Percentiles rank a stretch among this genome's conserved stretches.
These are phyloP conservation scores for Chloroceryle amazona DNA, from an alignment of 2,797 vertebrate genomes.

Conservation along the genomic window DNA sequence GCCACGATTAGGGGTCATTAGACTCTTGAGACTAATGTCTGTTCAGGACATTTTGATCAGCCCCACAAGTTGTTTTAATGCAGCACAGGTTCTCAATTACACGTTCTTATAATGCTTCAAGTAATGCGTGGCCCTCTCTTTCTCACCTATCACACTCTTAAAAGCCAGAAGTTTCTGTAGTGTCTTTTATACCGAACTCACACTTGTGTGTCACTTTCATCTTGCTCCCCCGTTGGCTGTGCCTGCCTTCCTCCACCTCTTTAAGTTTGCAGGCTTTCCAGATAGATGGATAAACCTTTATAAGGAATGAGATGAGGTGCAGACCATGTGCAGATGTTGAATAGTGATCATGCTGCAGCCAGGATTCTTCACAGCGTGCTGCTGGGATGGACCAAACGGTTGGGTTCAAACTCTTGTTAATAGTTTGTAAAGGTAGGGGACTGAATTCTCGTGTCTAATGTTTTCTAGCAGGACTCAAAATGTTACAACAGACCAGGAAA, in stretches of 20 bases:
- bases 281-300: background rate
- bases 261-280: background rate
- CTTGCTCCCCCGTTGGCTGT: background rate
- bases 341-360: background rate
- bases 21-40: background rate
- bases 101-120: background rate
- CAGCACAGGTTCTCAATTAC: background rate
- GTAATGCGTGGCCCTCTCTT: background rate
- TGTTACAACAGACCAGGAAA: constrained; percentile 90
- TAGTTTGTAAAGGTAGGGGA: background rate
- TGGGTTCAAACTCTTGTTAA: background rate
- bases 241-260: background rate
- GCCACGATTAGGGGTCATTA: background rate
- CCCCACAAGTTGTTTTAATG: background rate
- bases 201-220: background rate
- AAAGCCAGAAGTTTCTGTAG: background rate
- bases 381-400: background rate
- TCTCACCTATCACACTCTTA: background rate
- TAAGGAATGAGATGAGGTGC: background rate
- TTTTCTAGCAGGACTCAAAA: constrained; percentile 81
- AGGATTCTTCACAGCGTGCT: background rate
- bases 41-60: background rate
- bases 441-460: constrained; percentile 41
- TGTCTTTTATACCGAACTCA: background rate
- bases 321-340: background rate